Conservation (phyloP, 64 coral and sea anemone genomes). For the Montipora sp. region DNA sequence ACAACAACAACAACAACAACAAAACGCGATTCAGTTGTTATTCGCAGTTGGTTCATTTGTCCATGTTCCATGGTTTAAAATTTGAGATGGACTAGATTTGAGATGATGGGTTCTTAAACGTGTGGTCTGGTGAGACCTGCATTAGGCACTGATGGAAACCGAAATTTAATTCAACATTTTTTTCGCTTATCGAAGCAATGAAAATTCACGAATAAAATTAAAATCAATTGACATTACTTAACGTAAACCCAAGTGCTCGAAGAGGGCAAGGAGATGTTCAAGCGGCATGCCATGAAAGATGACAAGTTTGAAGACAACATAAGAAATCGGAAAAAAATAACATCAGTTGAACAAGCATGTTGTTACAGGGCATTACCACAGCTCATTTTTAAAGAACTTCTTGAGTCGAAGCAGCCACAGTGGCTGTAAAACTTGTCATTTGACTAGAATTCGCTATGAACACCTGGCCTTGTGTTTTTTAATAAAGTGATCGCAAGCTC, state of each 20-base stretch:
- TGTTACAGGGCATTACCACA: too few relatives aligned
- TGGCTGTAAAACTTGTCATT: background rate
- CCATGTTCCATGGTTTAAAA: too few relatives aligned
- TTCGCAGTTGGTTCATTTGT: too few relatives aligned
- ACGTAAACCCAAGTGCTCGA: background rate
- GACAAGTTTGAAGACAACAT: background rate
- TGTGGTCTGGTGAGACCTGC: background rate
- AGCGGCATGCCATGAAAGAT: background rate
- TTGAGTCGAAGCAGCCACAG: background rate
- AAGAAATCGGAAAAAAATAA: background rate
- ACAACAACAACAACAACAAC: too few relatives aligned
- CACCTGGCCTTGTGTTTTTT: slow-evolving; percentile 76
- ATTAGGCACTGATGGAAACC: background rate
- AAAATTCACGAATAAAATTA: background rate
- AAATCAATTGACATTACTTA: slow-evolving; percentile 29
- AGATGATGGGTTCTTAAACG: too few relatives aligned
- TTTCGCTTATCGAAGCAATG: background rate
- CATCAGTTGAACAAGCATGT: background rate
- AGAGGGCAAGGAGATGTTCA: background rate
- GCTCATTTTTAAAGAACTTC: background rate
- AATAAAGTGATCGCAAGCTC: slow-evolving; percentile 53
- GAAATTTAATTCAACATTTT: background rate
- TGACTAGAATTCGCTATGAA: slow-evolving; percentile 19
- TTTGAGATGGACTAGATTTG: too few relatives aligned
- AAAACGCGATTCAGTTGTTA: too few relatives aligned